phyloP scores from a whole-genome alignment of 2,888 invertebrate species.

The Eilema griseolum region DNA sequence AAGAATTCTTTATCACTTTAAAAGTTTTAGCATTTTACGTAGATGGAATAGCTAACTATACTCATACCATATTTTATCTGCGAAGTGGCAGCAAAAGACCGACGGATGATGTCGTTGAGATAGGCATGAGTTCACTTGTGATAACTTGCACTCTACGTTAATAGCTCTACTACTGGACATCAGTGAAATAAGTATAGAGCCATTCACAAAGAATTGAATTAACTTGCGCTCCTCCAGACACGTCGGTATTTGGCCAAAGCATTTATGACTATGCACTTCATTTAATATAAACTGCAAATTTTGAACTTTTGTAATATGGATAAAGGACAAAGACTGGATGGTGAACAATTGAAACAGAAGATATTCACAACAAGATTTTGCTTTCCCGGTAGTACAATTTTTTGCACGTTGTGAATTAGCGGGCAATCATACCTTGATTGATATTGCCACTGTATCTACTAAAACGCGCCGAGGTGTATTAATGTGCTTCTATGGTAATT shows the following conservation, averaged over 20 bases:
- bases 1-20: not conserved
- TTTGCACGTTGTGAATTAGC: too few relatives aligned
- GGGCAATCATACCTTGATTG: too few relatives aligned
- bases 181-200: too few relatives aligned
- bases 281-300: not conserved
- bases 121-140: not conserved
- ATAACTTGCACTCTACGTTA: not conserved
- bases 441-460: too few relatives aligned
- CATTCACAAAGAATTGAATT: too few relatives aligned
- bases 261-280: not conserved
- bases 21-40: not conserved
- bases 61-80: too few relatives aligned
- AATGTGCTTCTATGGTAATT: conserved; percentile 7
- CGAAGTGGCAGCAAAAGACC: not conserved
- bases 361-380: too few relatives aligned
- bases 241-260: not conserved
- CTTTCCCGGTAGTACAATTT: too few relatives aligned
- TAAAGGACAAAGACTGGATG: not conserved
- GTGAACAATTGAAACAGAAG: not conserved
- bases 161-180: too few relatives aligned
- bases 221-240: too few relatives aligned
- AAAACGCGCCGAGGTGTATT: not conserved
- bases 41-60: not conserved
- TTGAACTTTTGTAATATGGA: not conserved
- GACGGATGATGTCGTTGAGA: not conserved